These are phyloP conservation scores for Drosophila gunungcola DNA, from an alignment of 1,140 invertebrate species.

Conservation along the genomic window DNA sequence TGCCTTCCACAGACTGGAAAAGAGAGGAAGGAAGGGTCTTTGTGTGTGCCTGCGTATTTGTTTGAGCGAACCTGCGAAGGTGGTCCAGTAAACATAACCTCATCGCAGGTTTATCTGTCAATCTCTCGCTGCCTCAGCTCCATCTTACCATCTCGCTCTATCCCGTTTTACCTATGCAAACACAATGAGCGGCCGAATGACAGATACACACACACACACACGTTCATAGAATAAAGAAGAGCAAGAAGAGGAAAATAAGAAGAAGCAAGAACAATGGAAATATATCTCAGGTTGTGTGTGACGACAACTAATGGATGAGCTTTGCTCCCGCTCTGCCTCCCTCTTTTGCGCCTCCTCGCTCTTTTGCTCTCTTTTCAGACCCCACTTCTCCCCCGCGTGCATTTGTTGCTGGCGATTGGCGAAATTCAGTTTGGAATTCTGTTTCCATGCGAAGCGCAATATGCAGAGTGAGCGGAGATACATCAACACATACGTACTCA, in stretches of 20 bases:
- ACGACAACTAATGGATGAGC: constrained; percentile 52
- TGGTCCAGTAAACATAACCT: constrained; percentile 50
- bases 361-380: constrained; percentile 13
- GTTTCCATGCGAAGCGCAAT: constrained; percentile 15
- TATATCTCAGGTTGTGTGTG: constrained; percentile 40
- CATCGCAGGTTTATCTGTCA: constrained; percentile 45
- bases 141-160: constrained; percentile 17
- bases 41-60: constrained; percentile 7
- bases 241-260: constrained; percentile 21
- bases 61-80: constrained; percentile 49
- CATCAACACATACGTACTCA: neutral
- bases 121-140: constrained; percentile 34
- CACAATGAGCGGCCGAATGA: constrained; percentile 59
- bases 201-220: constrained; percentile 53
- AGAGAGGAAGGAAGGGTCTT: neutral
- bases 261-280: constrained; percentile 41
- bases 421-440: constrained; percentile 32
- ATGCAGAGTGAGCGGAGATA: constrained; percentile 26
- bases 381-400: constrained; percentile 4
- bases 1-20: constrained; percentile 11
- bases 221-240: constrained; percentile 51
- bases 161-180: constrained; percentile 40
- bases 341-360: constrained; percentile 18
- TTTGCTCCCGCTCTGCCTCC: constrained; percentile 31
- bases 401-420: constrained; percentile 25